Evolutionary conservation across 1,140 invertebrate genomes (phyloP).

Genomic region (Drosophila melanica): DNA sequence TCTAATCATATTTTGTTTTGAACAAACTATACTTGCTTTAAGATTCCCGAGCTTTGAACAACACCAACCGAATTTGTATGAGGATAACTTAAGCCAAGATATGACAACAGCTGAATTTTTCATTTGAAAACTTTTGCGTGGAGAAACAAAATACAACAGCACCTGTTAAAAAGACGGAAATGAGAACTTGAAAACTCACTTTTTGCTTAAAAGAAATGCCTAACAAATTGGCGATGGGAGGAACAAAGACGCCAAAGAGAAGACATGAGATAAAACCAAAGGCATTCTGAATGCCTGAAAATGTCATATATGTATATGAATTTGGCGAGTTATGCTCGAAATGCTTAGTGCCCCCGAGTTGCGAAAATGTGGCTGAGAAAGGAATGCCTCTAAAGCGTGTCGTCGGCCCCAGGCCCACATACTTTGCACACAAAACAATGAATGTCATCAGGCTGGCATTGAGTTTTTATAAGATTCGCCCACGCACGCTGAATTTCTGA

Average conservation of each 20-base stretch:
- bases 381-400: constrained; percentile 17
- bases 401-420: not conserved
- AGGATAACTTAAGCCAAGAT: constrained; percentile 9
- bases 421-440: constrained; percentile 73
- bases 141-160: constrained; percentile 18
- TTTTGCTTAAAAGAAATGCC: constrained; percentile 43
- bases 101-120: constrained; percentile 60
- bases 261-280: not conserved
- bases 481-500: constrained; percentile 74
- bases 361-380: constrained; percentile 22
- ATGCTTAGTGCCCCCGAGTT: constrained; percentile 27
- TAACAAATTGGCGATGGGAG: constrained; percentile 37
- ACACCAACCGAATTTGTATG: constrained; percentile 48
- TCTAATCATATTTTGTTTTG: too few species aligned
- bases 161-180: constrained; percentile 56
- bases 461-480: constrained; percentile 75
- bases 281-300: constrained; percentile 26
- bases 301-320: constrained; percentile 60
- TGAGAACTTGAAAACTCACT: constrained; percentile 59
- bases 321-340: constrained; percentile 52
- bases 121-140: constrained; percentile 62
- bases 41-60: constrained; percentile 23
- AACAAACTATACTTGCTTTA: too few species aligned
- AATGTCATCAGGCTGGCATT: constrained; percentile 75
- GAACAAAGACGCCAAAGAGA: not conserved